These are phyloP conservation scores for Apis laboriosa DNA, from an alignment of 1,140 invertebrate species.

Conservation along the genomic window DNA sequence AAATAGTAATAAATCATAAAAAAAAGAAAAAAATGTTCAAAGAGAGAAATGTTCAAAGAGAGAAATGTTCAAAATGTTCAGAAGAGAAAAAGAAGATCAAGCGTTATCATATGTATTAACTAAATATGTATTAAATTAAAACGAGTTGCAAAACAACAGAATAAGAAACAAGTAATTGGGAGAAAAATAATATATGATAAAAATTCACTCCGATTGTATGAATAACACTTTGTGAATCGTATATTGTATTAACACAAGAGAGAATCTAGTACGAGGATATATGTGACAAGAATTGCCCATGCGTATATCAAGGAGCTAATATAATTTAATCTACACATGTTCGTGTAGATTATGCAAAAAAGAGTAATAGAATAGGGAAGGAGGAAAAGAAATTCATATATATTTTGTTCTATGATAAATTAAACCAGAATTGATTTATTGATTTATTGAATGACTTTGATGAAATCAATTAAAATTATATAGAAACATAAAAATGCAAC, in stretches of 20 bases:
- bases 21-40: background rate
- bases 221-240: conserved; percentile 19
- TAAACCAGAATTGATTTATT: conserved; percentile 31
- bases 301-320: conserved; percentile 1
- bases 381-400: background rate
- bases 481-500: background rate
- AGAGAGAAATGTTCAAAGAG: no score
- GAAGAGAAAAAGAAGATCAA: background rate
- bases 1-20: background rate
- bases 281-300: conserved; percentile 26
- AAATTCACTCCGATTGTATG: conserved; percentile 4
- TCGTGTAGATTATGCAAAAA: conserved; percentile 7
- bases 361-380: background rate
- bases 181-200: conserved; percentile 33
- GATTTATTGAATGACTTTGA: conserved; percentile 11
- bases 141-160: background rate
- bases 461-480: conserved; percentile 6
- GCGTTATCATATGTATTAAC: background rate
- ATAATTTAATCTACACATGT: conserved; percentile 13
- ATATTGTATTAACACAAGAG: conserved; percentile 22
- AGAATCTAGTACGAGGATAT: background rate
- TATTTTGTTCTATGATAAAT: background rate
- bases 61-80: no score
- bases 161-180: background rate
- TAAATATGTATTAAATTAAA: conserved; percentile 26